Conservation (phyloP, 2,113 vertebrate genomes). For the Microtus montanus region DNA sequence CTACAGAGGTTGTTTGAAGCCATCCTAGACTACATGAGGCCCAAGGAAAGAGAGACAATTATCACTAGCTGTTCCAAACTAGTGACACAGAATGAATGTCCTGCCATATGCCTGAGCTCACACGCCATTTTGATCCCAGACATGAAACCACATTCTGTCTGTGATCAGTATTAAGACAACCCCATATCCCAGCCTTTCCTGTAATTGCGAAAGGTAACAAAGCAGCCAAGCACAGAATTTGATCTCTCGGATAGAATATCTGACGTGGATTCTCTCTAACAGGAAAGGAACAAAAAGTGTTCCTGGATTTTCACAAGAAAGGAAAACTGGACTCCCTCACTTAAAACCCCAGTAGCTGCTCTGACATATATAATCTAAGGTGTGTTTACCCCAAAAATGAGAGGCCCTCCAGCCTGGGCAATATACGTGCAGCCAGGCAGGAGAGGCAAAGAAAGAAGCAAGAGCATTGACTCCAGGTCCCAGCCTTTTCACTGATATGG, state of each 20-base stretch:
- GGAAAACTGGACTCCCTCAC: not conserved
- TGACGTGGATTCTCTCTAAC: not conserved
- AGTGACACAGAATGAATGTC: not conserved
- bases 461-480: fast-evolving
- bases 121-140: not conserved
- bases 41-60: not conserved
- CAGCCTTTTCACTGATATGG: not conserved
- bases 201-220: not conserved
- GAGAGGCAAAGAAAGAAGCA: no score
- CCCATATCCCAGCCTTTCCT: slow-evolving; percentile 1
- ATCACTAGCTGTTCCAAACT: not conserved
- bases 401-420: not conserved
- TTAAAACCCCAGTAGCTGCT: not conserved
- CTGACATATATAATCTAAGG: not conserved
- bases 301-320: slow-evolving; percentile 46
- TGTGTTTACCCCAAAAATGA: not conserved
- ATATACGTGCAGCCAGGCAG: fast-evolving
- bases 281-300: slow-evolving; percentile 48
- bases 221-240: slow-evolving; percentile 27
- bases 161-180: not conserved
- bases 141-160: not conserved
- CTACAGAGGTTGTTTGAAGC: not conserved
- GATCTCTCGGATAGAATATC: slow-evolving; percentile 67
- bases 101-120: not conserved
- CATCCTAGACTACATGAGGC: not conserved